Base-by-base conservation (phyloP, 2,113 vertebrate species). In the Todiramphus saurophagus region DNA sequence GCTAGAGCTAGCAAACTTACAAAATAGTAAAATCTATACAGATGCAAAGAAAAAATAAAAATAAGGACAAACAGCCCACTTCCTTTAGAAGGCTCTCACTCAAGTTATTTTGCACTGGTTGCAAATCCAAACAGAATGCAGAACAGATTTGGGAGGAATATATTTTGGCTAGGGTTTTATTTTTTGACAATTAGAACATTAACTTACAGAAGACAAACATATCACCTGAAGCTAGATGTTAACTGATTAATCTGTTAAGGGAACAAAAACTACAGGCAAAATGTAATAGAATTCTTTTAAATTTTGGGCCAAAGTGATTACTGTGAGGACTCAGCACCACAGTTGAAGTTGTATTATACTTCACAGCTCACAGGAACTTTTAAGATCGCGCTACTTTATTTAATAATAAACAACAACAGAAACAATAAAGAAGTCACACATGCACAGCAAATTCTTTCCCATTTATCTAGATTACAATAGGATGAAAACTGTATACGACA, bases 11-110 rank as follows among this genome's bases (percentile, higher is more conserved):
- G 35, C 75, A 63, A 75, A 67, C 8, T 31, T 41, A 72, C 0
- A 4, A 48, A 63, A 77, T 3, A 1, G 5, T 9, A 59, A 8
- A 79, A 4, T 18, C 50, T 39, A 33, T 4, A 43, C 0, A 16
- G 21, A 55, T 37, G 9, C 6, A 51, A 67, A 83, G 7, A 64
- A 89, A 87, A 6, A 10, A 20, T 5, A 31, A 46, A 64, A 16
- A 39, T 48, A 48, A 48, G 48, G 1, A 20, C 6, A 51, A 51
- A n/a, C 14, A 77, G 33, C 6, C 8, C 5, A 58, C 30, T 53
- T 83, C 21, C 44, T 56, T 41, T 23, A 62, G 27, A 73, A 4
- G 1, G 2, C 4, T 62, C 17, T 35, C 17, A 21, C 1, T 37
- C 1, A 21, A 44, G 13, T 35, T 13, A 44, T 66, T 33, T 31